Evolutionary conservation across 30 jellyfish, hydroid and myxozoan species (phyloP).

Genomic region (Cassiopea andromeda): DNA sequence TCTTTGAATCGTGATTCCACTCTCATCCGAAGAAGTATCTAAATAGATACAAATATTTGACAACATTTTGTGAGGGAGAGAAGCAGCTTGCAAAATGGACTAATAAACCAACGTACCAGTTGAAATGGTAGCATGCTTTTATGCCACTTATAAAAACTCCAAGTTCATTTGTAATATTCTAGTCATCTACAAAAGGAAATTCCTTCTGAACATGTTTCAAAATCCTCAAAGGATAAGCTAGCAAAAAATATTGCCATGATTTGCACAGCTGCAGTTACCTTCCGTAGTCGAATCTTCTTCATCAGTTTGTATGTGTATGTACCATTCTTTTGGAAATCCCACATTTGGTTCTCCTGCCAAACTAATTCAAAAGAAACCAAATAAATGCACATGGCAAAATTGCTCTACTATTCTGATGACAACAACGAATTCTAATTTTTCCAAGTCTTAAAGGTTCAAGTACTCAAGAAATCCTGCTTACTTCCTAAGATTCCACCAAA

Average conservation of each 20-base stretch:
- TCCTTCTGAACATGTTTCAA: too few relatives aligned
- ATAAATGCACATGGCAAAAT: background rate
- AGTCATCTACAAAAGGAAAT: too few relatives aligned
- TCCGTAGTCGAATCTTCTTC: conserved; percentile 48
- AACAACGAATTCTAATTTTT: background rate
- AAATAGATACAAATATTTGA: background rate
- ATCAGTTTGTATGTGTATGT: conserved; percentile 74
- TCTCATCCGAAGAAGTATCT: conserved; percentile 25
- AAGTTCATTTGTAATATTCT: too few relatives aligned
- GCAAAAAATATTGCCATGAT: background rate
- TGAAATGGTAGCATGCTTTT: too few relatives aligned
- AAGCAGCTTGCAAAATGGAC: background rate
- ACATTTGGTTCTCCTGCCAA: conserved; percentile 50
- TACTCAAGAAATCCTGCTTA: background rate
- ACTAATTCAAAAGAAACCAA: background rate
- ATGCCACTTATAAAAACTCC: too few relatives aligned
- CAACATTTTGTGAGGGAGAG: too few relatives aligned
- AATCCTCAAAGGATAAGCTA: background rate
- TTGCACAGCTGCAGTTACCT: background rate
- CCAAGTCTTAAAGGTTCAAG: background rate
- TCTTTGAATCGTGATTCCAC: conserved; percentile 61
- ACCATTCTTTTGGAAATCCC: conserved; percentile 92
- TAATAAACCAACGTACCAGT: background rate
- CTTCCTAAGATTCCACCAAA: background rate
- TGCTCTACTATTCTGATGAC: background rate